phyloP scores from a whole-genome alignment of 1,140 invertebrate genomes.

The Rhizoglyphus robini region DNA sequence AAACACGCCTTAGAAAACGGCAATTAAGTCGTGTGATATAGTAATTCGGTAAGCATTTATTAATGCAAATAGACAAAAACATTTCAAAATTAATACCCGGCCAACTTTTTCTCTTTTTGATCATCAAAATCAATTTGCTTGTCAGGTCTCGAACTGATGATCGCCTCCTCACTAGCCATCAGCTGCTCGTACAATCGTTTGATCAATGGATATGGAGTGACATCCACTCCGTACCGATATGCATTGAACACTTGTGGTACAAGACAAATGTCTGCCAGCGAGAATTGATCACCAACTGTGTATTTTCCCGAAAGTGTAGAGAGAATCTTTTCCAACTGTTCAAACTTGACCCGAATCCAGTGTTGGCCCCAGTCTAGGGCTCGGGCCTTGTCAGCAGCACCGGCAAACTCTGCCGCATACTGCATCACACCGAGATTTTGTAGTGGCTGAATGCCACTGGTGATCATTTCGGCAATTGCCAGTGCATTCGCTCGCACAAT shows the following conservation, averaged over 20 bases:
- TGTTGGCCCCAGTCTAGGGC: conserved; percentile 61
- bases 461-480: conserved; percentile 64
- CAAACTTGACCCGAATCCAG: conserved; percentile 78
- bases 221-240: conserved; percentile 70
- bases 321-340: conserved; percentile 70
- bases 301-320: conserved; percentile 74
- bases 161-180: conserved; percentile 54
- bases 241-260: conserved; percentile 58
- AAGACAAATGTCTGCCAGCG: conserved; percentile 84
- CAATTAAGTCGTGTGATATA: no score
- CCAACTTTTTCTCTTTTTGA: no score
- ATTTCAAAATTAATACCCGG: no score
- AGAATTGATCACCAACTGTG: conserved; percentile 81
- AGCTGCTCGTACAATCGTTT: conserved; percentile 57
- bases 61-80: no score
- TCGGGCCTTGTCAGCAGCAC: conserved; percentile 25
- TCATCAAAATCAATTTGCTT: conserved; percentile 57
- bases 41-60: no score
- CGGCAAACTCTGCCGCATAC: conserved; percentile 41
- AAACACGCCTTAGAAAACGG: no score
- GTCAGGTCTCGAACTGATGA: conserved; percentile 68
- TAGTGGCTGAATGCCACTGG: conserved; percentile 82
- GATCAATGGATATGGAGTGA: conserved; percentile 75
- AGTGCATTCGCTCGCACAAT: conserved; percentile 66
- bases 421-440: conserved; percentile 81